Percentiles rank a stretch among this genome's conserved stretches.
These are phyloP conservation scores for Stichodactyla mertensii DNA, from an alignment of 64 coral and sea anemone genomes.

Conservation along the genomic window DNA sequence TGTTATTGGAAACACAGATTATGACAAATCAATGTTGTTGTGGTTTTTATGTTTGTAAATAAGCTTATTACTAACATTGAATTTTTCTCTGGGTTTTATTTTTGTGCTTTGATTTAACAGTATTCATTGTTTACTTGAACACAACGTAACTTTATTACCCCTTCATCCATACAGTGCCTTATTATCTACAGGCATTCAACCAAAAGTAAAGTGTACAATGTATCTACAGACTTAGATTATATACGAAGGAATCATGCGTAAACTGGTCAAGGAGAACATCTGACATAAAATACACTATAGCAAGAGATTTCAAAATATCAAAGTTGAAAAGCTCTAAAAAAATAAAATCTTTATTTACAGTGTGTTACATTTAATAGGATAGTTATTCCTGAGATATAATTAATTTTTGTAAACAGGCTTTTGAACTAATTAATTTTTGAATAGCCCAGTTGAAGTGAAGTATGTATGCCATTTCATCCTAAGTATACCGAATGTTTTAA, in stretches of 20 bases:
- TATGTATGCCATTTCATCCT: too few relatives aligned
- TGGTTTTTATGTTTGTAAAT: too few relatives aligned
- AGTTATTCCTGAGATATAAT: neutral
- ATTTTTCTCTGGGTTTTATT: too few relatives aligned
- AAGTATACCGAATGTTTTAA: too few relatives aligned
- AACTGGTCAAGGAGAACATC: neutral
- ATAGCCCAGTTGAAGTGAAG: neutral
- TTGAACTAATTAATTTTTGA: neutral
- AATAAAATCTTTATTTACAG: neutral
- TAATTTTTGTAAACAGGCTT: constrained; percentile 8
- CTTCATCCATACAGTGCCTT: neutral
- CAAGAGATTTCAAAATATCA: too few relatives aligned
- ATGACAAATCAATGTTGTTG: too few relatives aligned
- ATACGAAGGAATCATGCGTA: neutral
- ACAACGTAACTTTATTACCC: neutral
- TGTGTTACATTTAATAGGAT: neutral
- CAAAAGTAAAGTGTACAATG: neutral
- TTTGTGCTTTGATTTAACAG: too few relatives aligned
- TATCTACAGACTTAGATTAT: neutral
- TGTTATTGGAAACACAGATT: neutral
- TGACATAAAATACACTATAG: neutral
- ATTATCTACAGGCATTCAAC: neutral
- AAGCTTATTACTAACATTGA: too few relatives aligned
- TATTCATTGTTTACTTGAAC: neutral
- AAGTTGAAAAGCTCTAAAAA: neutral